Evolutionary conservation across 2,888 invertebrate species (phyloP).

Genomic region (Lycocerus yunnanus): DNA sequence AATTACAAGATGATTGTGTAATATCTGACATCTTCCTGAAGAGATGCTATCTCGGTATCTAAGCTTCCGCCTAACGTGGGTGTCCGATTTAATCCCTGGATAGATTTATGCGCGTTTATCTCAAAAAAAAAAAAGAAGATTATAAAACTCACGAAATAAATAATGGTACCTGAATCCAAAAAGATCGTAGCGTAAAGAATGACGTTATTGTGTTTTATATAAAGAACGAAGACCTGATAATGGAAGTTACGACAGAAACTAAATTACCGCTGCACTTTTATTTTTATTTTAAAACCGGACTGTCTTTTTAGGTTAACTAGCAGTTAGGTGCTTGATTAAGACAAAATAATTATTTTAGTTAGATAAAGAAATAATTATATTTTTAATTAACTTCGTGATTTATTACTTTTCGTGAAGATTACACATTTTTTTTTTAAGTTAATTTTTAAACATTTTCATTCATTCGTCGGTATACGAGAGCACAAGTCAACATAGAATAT

Average conservation of each 20-base stretch:
- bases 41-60: constrained; percentile 10
- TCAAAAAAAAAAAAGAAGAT: constrained; percentile 24
- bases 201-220: constrained; percentile 6
- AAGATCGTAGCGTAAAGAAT: constrained; percentile 6
- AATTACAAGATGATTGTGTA: not conserved
- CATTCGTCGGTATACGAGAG: not conserved
- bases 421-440: not conserved
- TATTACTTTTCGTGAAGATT: not conserved
- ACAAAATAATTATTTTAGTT: not conserved
- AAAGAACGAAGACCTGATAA: constrained; percentile 1
- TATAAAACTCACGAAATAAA: constrained; percentile 28
- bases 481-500: constrained; percentile 7
- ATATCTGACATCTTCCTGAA: not conserved
- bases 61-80: constrained; percentile 33
- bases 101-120: constrained; percentile 38
- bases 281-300: not conserved
- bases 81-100: constrained; percentile 30
- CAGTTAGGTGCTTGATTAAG: not conserved
- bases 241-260: constrained; percentile 1
- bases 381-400: not conserved
- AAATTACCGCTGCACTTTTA: not conserved
- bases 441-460: not conserved
- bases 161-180: constrained; percentile 21
- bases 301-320: constrained; percentile 8
- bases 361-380: not conserved